A percentile compares a stretch with the other conserved stretches of the same genome.
Conservation (phyloP, 2,888 invertebrate species). For the Prenolepis imparis region DNA sequence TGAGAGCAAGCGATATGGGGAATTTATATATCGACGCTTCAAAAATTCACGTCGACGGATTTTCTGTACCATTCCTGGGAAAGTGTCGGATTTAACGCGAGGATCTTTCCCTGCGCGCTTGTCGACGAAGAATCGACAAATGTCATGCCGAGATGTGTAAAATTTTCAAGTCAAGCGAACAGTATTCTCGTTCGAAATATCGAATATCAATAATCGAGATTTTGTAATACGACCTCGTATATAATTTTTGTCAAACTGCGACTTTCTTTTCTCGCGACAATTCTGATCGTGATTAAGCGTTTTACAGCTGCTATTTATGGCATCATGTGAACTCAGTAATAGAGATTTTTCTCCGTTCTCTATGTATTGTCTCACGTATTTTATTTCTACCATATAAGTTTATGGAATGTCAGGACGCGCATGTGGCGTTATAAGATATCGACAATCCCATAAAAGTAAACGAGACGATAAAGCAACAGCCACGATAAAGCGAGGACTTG, state of each 20-base stretch:
- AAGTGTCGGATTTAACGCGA: background rate
- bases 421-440: background rate
- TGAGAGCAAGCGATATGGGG: constrained; percentile 58
- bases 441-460: constrained; percentile 29
- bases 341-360: background rate
- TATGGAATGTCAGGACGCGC: background rate
- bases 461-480: constrained; percentile 11
- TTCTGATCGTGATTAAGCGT: background rate
- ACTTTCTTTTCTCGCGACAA: background rate
- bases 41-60: constrained; percentile 40
- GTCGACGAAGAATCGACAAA: background rate
- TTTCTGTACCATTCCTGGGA: background rate
- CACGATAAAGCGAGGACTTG: constrained; percentile 1
- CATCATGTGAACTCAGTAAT: background rate
- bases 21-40: constrained; percentile 19
- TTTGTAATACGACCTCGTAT: background rate
- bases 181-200: background rate
- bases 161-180: constrained; percentile 1
- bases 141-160: background rate
- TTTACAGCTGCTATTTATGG: background rate
- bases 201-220: background rate
- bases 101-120: background rate
- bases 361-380: background rate
- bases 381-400: constrained; percentile 22
- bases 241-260: background rate